Conservation (phyloP, 2,113 vertebrate species). For the Cryptotis parvus region DNA sequence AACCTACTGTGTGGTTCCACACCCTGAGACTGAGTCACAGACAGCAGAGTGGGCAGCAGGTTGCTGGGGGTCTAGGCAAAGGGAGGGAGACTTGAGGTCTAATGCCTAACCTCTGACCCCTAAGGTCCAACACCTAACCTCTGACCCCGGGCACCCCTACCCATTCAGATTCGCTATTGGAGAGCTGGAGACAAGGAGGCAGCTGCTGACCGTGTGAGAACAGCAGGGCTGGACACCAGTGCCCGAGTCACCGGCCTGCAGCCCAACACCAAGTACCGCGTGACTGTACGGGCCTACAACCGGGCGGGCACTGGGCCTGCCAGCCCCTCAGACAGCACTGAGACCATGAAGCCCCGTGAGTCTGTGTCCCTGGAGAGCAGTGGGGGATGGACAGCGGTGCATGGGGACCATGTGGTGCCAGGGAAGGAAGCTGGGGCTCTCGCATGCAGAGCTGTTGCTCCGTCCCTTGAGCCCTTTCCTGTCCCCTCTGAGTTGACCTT, state of each 20-base stretch:
- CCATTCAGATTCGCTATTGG: slow-evolving; percentile 95
- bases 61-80: background rate
- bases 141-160: fast-evolving
- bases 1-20: too few species aligned
- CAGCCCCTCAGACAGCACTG: slow-evolving; percentile 91
- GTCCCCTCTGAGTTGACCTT: too few species aligned
- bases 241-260: slow-evolving; percentile 92
- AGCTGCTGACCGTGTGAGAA: slow-evolving; percentile 95
- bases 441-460: too few species aligned
- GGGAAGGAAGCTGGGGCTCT: too few species aligned
- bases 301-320: slow-evolving; percentile 95
- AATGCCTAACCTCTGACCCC: background rate
- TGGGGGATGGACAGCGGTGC: too few species aligned
- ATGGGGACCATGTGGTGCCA: background rate
- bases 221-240: slow-evolving; percentile 90
- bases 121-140: background rate
- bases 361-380: slow-evolving; percentile 6
- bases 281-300: slow-evolving; percentile 96
- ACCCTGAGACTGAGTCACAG: background rate
- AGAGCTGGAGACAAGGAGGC: slow-evolving; percentile 95
- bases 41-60: background rate
- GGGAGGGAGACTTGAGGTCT: background rate
- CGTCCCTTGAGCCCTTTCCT: too few species aligned
- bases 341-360: slow-evolving; percentile 95
- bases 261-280: slow-evolving; percentile 94